These are phyloP conservation scores for Leptosomus discolor DNA, from an alignment of 2,113 vertebrate genomes.

Conservation along the genomic window DNA sequence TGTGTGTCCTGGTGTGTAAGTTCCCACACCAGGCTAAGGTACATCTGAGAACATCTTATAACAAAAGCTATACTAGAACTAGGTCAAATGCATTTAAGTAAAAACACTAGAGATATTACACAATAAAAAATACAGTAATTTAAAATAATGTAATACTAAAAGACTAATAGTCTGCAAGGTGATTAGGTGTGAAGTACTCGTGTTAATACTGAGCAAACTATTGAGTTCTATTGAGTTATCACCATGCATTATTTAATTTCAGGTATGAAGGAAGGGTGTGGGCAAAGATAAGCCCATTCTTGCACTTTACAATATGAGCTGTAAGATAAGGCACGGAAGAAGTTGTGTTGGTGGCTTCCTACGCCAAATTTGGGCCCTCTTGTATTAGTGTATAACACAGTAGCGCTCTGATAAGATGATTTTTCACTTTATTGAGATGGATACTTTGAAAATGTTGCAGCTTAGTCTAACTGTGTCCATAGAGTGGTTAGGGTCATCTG, in stretches of 20 bases:
- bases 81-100: neutral
- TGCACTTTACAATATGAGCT: neutral
- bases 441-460: neutral
- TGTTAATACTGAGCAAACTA: neutral
- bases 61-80: neutral
- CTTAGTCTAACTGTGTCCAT: neutral
- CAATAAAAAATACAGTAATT: neutral
- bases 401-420: neutral
- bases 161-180: neutral
- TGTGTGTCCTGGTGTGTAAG: neutral
- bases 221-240: neutral
- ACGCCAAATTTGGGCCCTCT: neutral
- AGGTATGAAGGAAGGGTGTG: neutral
- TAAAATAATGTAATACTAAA: neutral
- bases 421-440: neutral
- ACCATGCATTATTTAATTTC: neutral
- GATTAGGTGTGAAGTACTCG: neutral
- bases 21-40: neutral
- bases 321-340: neutral
- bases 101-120: neutral
- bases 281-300: neutral
- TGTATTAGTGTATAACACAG: neutral
- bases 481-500: neutral
- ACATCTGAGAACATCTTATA: neutral
- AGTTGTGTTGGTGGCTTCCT: neutral